Evolutionary conservation across 37 sponge, comb jelly and placozoan species (phyloP), one percentile per base, ranked within the genome.

Genomic region (Beroe forskalii): DNA sequence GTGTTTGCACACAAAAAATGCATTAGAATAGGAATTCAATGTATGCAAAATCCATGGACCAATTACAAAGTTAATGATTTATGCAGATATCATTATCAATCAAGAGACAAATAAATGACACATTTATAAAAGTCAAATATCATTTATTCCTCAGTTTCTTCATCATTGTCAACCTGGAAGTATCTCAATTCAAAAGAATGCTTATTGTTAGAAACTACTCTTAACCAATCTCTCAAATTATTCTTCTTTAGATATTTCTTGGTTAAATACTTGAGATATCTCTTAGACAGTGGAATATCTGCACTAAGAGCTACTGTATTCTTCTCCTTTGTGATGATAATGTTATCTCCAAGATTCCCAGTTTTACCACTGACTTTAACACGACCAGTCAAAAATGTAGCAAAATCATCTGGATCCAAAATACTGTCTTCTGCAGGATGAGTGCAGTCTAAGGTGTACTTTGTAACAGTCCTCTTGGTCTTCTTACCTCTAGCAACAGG

Each of bases 171-270:
- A 80, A 80, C 86, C 55, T 80, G 86, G 86, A 80, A 80, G 31
- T 80, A 80, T 42, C 86, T 41, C 6, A 80, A 27, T 25, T 80
- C 86, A 23, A 80, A 80, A 25, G 86, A 80, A 80, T 80, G 40
- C 55, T 43, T 80, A 44, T 25, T 80, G 35, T 43, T 80, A 80
- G 86, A 3, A 20, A 80, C 86, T 6, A 80, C 86, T 23, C 86
- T 80, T 6, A 80, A 38, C 86, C 86, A 80, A 48, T 80, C 86
- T 48, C 86, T 80, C 86, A 80, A 25, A 44, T 80, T 80, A 41
- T 80, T 41, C 86, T 80, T 80, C 86, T 80, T 80, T 48, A 80
- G 27, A 25, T 80, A 80, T 44, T 80, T 80, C 86, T 80, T 80
- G 4, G 86, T 80, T 27, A 80, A 44, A 24, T 80, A 80, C 42